Percentiles rank a stretch among this genome's conserved stretches.
Conservation (phyloP, 2,888 invertebrate species). For the Lasioglossum calceatum region DNA sequence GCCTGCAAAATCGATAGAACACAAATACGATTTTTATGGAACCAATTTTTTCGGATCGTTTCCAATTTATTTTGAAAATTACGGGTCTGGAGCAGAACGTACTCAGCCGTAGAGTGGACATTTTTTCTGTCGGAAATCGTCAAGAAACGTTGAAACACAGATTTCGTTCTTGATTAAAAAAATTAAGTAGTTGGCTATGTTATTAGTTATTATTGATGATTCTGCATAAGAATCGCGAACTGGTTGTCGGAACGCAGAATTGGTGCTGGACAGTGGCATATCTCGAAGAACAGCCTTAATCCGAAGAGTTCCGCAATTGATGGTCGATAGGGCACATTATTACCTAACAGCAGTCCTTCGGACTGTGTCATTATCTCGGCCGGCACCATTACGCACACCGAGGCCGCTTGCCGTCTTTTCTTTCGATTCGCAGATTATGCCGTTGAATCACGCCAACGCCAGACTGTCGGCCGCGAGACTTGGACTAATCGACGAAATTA, state of each 20-base stretch:
- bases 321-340: conserved; percentile 80
- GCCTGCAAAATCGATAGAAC: not conserved
- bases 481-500: conserved; percentile 68
- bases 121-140: too few species aligned
- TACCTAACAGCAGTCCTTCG: conserved; percentile 74
- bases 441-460: conserved; percentile 77
- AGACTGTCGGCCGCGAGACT: conserved; percentile 24
- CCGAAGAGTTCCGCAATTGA: conserved; percentile 69
- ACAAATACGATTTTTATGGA: not conserved
- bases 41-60: too few species aligned
- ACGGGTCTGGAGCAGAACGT: too few species aligned
- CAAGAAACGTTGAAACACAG: too few species aligned
- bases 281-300: not conserved
- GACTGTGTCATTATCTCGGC: conserved; percentile 79
- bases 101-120: too few species aligned
- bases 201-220: too few species aligned
- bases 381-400: conserved; percentile 74
- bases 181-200: too few species aligned
- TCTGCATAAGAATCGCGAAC: not conserved
- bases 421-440: conserved; percentile 78
- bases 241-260: not conserved
- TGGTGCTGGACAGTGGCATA: not conserved
- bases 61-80: too few species aligned
- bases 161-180: too few species aligned
- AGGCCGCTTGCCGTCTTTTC: conserved; percentile 72